Evolutionary conservation across 2,113 vertebrate genomes (phyloP), one percentile per base, ranked within the genome.

Genomic region (Cranoglanis bouderius): DNA sequence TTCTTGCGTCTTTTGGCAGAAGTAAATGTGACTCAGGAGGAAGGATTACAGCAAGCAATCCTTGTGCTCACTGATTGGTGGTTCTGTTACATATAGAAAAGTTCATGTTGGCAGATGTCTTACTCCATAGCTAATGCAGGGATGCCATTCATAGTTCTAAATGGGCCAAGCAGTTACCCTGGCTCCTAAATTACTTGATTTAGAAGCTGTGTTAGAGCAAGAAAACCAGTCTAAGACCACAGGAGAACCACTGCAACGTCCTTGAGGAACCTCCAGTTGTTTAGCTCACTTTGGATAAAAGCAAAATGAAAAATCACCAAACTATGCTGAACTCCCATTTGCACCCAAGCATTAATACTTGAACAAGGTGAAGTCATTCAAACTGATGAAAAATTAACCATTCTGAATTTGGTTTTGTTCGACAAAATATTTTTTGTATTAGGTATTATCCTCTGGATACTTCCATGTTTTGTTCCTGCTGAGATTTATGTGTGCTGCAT

Each of bases 81-180:
- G 38, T 32, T 53, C 19, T 46, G 53, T 67, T 38, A 57, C 38
- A 55, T 14, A 55, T 26, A 21, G 43, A 53, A 83, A 75, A 29
- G 26, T 53, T 75, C 43, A 77, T 65, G 43, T 40, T 74, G 59
- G 53, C 65, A 88, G 83, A 86, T 85, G 89, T 53, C 29, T 53
- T 24, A n/a, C 43, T 6, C 57, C 10, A 12, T 24, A 16, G 77
- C 82, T 61, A 40, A 29, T 24, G 12, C 12, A 49, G 3, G 21
- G 12, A 49, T 51, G 40, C 12, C 46, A 74, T 14, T 49, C 43
- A 4, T 55, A 55, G 78, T 55, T 16, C 0, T 55, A 81, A 81
- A 43, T 53, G 14, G 29, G 26, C 14, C 77, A 78, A 49, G 67
- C 14, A 75, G 19, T 26, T 46, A 77, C 74, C 74, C 43, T 26